A percentile compares a stretch with the other conserved stretches of the same genome.
Conservation (phyloP, 2,113 vertebrate species). For the Cottus gobio region DNA sequence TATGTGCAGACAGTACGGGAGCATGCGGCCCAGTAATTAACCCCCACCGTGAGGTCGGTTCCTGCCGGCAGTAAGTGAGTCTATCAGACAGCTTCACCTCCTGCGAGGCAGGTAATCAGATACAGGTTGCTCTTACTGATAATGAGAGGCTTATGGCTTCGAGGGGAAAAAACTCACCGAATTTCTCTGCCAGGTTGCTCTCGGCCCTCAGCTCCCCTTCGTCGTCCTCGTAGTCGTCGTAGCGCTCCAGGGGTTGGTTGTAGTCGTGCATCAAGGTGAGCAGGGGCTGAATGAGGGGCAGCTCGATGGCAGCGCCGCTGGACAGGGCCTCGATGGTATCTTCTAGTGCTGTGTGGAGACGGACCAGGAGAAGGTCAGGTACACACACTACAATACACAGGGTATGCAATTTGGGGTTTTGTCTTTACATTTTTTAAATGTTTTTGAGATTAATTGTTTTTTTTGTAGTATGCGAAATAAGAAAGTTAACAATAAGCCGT, state of each 20-base stretch:
- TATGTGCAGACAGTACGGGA: slow-evolving; percentile 41
- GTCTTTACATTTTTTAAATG: not conserved
- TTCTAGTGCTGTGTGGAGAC: slow-evolving; percentile 78
- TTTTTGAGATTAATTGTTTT: not conserved
- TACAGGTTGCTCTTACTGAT: slow-evolving; percentile 43
- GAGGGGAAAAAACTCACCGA: slow-evolving; percentile 77
- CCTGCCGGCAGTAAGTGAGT: slow-evolving; percentile 37
- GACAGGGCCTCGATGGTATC: slow-evolving; percentile 80
- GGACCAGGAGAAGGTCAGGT: no score
- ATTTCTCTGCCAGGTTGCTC: slow-evolving; percentile 89
- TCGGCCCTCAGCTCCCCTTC: slow-evolving; percentile 89
- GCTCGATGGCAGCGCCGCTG: slow-evolving; percentile 66
- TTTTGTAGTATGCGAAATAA: not conserved
- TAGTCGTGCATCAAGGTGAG: slow-evolving; percentile 86
- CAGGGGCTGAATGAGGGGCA: slow-evolving; percentile 80
- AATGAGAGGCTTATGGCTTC: slow-evolving; percentile 37
- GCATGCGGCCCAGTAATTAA: slow-evolving; percentile 49
- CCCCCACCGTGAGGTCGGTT: slow-evolving; percentile 45
- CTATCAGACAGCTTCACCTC: slow-evolving; percentile 42
- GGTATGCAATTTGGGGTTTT: not conserved
- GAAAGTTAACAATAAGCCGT: not conserved
- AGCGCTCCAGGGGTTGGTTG: slow-evolving; percentile 84
- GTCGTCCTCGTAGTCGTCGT: slow-evolving; percentile 87
- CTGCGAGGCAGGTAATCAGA: slow-evolving; percentile 47
- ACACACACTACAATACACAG: not conserved